A percentile compares a stretch with the other conserved stretches of the same genome.
These are phyloP conservation scores for Psilanteris sp. DNA, from an alignment of 1,140 invertebrate species.

Conservation along the genomic window DNA sequence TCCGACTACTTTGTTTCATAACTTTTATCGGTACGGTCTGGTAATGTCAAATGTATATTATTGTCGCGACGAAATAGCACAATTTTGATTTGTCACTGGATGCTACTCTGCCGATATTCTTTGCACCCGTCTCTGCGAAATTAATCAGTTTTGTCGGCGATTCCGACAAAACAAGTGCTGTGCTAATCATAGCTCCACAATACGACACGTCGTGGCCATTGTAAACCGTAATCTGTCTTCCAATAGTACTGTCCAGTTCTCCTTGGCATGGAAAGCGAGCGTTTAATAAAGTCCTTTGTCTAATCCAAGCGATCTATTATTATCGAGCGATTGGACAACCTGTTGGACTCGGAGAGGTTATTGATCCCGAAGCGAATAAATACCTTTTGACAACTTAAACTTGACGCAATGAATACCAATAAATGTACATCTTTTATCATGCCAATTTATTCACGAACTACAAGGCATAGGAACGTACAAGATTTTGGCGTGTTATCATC, in stretches of 20 bases:
- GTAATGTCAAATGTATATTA: too few relatives aligned
- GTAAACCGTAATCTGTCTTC: slow-evolving; percentile 60
- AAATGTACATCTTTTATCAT: too few relatives aligned
- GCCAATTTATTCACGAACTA: too few relatives aligned
- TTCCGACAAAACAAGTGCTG: slow-evolving; percentile 55
- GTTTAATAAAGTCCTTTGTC: slow-evolving; percentile 62
- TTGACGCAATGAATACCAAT: too few relatives aligned
- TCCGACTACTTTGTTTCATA: slow-evolving; percentile 57
- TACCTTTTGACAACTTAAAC: too few relatives aligned
- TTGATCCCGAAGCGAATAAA: slow-evolving; percentile 36
- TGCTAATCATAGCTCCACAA: slow-evolving; percentile 56
- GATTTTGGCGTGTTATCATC: too few relatives aligned
- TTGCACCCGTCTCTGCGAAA: slow-evolving; percentile 51
- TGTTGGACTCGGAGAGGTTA: slow-evolving; percentile 32
- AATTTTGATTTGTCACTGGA: slow-evolving; percentile 31
- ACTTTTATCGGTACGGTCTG: slow-evolving; percentile 42
- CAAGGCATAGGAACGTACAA: too few relatives aligned
- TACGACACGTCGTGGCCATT: slow-evolving; percentile 50
- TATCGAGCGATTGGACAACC: slow-evolving; percentile 40
- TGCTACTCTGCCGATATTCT: slow-evolving; percentile 21
- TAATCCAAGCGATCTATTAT: slow-evolving; percentile 61
- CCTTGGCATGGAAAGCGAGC: slow-evolving; percentile 62
- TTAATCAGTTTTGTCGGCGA: slow-evolving; percentile 46
- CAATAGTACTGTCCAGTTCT: slow-evolving; percentile 58
- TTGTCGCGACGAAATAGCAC: too few relatives aligned